Percentiles rank a stretch among this genome's conserved stretches.
These are phyloP conservation scores for Dendronephthya gigantea DNA, from an alignment of 64 coral and sea anemone genomes.

Conservation along the genomic window DNA sequence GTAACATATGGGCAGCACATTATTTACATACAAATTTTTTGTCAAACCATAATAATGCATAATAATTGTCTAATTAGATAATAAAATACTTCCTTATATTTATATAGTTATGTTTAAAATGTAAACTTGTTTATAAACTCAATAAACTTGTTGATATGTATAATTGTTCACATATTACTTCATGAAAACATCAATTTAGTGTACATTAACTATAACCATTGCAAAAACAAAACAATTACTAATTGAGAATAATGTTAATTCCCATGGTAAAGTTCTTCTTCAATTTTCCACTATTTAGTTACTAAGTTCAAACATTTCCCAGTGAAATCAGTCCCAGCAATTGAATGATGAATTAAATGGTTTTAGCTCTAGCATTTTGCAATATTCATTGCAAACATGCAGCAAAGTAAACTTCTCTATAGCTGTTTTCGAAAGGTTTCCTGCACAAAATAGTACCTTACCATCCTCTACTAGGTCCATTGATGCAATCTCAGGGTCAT, in stretches of 20 bases:
- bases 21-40: too few species aligned
- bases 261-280: not conserved
- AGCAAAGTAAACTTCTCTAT: not conserved
- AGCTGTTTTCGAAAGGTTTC: not conserved
- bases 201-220: not conserved
- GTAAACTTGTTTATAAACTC: not conserved
- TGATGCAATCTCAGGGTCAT: not conserved
- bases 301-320: constrained; percentile 12
- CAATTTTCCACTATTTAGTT: not conserved
- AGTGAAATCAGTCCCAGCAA: not conserved
- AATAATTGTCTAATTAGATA: too few species aligned
- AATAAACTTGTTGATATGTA: not conserved
- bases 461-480: not conserved
- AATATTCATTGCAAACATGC: constrained; percentile 13
- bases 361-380: not conserved
- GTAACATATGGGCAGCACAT: too few species aligned
- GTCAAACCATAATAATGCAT: too few species aligned
- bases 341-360: too few species aligned
- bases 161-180: not conserved
- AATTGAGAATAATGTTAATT: not conserved
- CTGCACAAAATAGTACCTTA: constrained; percentile 2
- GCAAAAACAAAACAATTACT: not conserved
- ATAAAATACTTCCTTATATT: too few species aligned
- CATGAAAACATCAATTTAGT: too few species aligned
- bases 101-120: too few species aligned